Evolutionary conservation across 2,113 vertebrate genomes (phyloP).

Genomic region (Campylomormyrus numenius): DNA sequence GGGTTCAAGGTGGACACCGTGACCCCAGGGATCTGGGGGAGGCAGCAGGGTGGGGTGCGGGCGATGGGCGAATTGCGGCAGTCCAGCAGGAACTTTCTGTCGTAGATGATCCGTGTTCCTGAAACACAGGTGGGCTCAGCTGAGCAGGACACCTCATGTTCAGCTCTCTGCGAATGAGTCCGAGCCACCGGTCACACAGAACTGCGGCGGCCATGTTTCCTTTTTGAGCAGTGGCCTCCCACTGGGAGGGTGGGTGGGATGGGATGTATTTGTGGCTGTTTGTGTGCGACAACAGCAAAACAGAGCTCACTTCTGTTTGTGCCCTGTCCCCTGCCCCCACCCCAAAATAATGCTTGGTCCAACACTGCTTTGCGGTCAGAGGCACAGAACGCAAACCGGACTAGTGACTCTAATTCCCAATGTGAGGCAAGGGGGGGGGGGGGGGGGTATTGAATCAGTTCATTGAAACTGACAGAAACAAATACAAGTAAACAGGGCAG

Average conservation of each 20-base stretch:
- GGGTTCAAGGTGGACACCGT: conserved; percentile 70
- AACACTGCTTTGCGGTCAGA: no score
- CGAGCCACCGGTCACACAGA: neutral
- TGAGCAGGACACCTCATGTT: neutral
- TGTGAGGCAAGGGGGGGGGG: neutral
- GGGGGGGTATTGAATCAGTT: conserved; percentile 33
- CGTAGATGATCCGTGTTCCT: conserved; percentile 87
- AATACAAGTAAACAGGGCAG: conserved; percentile 15
- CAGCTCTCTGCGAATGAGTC: neutral
- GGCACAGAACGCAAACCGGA: conserved; percentile 5
- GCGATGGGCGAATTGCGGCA: conserved; percentile 84
- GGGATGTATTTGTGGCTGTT: neutral
- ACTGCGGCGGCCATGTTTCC: neutral
- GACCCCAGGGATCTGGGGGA: conserved; percentile 84
- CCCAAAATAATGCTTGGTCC: neutral
- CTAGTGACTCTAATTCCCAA: neutral
- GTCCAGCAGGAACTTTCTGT: conserved; percentile 86
- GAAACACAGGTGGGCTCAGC: conserved; percentile 28
- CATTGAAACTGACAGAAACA: conserved; percentile 51
- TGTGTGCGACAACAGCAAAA: neutral
- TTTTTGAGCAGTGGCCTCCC: neutral
- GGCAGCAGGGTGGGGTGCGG: conserved; percentile 78
- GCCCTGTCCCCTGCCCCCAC: neutral
- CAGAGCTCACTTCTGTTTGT: neutral
- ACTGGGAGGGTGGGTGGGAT: no score